Evolutionary conservation across 2,797 vertebrate genomes (phyloP).

Genomic region (Tachyglossus aculeatus): DNA sequence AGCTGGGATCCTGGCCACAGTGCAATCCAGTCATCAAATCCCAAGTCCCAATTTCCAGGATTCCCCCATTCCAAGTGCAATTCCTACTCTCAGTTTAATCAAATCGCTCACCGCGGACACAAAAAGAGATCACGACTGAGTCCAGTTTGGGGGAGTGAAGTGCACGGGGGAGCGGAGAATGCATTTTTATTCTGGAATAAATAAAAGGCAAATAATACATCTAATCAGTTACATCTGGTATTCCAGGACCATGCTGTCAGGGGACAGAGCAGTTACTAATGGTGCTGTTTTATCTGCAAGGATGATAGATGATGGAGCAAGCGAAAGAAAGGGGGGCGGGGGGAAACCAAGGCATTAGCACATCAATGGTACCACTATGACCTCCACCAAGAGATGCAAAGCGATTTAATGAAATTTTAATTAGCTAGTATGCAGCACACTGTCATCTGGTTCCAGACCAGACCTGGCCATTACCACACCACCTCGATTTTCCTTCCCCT

Average conservation of each 20-base stretch:
- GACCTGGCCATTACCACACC: constrained; percentile 15
- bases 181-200: constrained; percentile 46
- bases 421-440: constrained; percentile 54
- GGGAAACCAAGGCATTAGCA: constrained; percentile 66
- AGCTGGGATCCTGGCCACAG: neutral
- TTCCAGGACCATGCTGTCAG: constrained; percentile 43
- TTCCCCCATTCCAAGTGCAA: neutral
- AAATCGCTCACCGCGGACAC: neutral
- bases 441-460: constrained; percentile 19
- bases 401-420: constrained; percentile 71
- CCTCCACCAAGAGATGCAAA: constrained; percentile 57
- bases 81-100: neutral
- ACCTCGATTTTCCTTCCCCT: constrained; percentile 15
- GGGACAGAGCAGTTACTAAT: constrained; percentile 40
- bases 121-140: constrained; percentile 17
- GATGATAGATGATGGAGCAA: constrained; percentile 56
- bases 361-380: constrained; percentile 65
- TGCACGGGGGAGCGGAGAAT: neutral
- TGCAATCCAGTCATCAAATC: neutral
- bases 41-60: neutral
- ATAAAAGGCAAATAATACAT: constrained; percentile 26
- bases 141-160: too few species aligned
- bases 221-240: constrained; percentile 36
- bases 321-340: neutral
- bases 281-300: constrained; percentile 48